A percentile compares a stretch with the other conserved stretches of the same genome.
phyloP scores from a whole-genome alignment of 2,113 vertebrate species.

The Antennarius striatus region DNA sequence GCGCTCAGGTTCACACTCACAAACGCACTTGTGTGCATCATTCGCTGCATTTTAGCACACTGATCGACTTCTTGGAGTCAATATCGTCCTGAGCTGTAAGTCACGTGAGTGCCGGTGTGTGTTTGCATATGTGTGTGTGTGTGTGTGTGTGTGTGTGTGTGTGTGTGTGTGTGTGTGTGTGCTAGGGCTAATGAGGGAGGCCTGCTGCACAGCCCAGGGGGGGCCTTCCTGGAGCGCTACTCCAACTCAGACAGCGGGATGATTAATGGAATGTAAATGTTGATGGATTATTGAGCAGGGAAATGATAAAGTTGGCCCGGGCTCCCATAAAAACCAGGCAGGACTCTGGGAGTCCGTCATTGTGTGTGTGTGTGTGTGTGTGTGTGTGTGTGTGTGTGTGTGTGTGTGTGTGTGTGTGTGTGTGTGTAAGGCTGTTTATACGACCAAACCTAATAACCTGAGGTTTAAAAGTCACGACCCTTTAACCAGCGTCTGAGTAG shows the following conservation, averaged over 20 bases:
- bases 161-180: constrained; percentile 9
- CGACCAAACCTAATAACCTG: constrained; percentile 40
- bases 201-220: constrained; percentile 31
- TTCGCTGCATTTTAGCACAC: constrained; percentile 59
- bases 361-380: background rate
- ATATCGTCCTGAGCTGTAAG: constrained; percentile 60
- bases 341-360: constrained; percentile 33
- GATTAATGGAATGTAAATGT: constrained; percentile 76
- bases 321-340: constrained; percentile 49
- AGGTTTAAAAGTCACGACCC: constrained; percentile 52
- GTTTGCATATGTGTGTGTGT: constrained; percentile 10
- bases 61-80: constrained; percentile 55
- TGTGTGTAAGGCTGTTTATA: constrained; percentile 23
- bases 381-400: background rate
- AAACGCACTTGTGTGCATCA: constrained; percentile 41
- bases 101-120: constrained; percentile 33
- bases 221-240: constrained; percentile 56
- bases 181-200: constrained; percentile 56
- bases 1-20: background rate
- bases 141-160: constrained; percentile 20
- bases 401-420: background rate
- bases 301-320: constrained; percentile 66
- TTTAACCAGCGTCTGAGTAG: constrained; percentile 49
- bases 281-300: constrained; percentile 74
- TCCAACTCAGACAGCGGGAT: constrained; percentile 59